Conservation (phyloP, 2,888 invertebrate genomes). For the Blera fallax region DNA sequence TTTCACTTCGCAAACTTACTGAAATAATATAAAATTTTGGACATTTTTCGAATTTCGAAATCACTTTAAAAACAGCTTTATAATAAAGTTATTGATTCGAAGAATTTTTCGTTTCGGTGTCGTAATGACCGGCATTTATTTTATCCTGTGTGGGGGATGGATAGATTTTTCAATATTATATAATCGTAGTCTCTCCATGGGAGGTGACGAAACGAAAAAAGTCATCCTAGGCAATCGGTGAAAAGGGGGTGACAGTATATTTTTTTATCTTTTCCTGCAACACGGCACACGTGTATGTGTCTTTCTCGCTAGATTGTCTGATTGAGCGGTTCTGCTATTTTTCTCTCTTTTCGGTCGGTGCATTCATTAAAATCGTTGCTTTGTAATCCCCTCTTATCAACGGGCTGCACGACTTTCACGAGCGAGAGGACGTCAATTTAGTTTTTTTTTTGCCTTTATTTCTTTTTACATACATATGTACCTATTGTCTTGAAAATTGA, state of each 20-base stretch:
- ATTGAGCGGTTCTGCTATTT: conserved; percentile 4
- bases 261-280: conserved; percentile 8
- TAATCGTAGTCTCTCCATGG: conserved; percentile 39
- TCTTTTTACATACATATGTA: conserved; percentile 2
- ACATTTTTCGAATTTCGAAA: not conserved
- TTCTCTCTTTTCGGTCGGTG: conserved; percentile 12
- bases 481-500: not conserved
- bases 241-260: not conserved
- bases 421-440: conserved; percentile 8
- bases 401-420: not conserved
- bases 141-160: not conserved
- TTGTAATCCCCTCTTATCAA: not conserved
- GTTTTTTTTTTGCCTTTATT: not conserved
- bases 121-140: conserved; percentile 44
- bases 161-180: conserved; percentile 51
- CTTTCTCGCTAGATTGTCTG: conserved; percentile 3
- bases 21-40: not conserved
- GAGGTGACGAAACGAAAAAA: conserved; percentile 15
- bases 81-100: conserved; percentile 2
- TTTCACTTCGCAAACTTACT: not conserved
- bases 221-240: not conserved
- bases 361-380: conserved; percentile 17
- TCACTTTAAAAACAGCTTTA: not conserved
- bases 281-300: conserved; percentile 42
- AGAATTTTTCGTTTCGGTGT: conserved; percentile 12